phyloP scores from a whole-genome alignment of 2,888 invertebrate species.

The Pomacea canaliculata region DNA sequence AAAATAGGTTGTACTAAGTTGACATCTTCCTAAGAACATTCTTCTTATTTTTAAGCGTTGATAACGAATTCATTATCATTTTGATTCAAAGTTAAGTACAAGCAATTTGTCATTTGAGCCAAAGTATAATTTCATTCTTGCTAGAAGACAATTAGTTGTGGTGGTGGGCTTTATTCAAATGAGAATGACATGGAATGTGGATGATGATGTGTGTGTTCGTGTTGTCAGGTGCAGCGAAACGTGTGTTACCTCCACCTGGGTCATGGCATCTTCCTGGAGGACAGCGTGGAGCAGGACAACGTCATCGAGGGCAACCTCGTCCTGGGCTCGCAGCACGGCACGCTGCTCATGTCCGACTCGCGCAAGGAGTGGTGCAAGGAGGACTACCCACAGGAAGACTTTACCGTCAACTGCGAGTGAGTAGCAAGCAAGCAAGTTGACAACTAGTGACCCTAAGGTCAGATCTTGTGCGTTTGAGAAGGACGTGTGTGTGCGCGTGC shows the following conservation, averaged over 20 bases:
- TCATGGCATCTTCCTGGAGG: conserved; percentile 62
- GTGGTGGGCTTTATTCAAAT: background rate
- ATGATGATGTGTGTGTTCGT: background rate
- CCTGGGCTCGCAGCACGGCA: conserved; percentile 35
- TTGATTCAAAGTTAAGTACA: no score
- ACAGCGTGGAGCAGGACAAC: conserved; percentile 57
- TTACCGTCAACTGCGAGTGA: background rate
- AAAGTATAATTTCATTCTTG: background rate
- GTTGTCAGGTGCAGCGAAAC: conserved; percentile 49
- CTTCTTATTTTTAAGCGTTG: no score
- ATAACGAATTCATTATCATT: no score
- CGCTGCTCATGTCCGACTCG: conserved; percentile 36
- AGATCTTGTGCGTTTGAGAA: no score
- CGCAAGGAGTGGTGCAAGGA: conserved; percentile 23
- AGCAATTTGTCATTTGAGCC: background rate
- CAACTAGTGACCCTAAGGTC: background rate
- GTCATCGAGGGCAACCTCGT: conserved; percentile 48
- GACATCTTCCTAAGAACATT: no score
- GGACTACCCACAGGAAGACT: background rate
- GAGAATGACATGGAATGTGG: background rate
- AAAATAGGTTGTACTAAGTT: no score
- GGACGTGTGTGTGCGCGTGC: background rate
- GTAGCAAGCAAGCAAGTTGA: background rate
- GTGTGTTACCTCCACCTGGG: conserved; percentile 59
- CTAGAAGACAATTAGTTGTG: background rate